phyloP scores from a whole-genome alignment of 1,140 invertebrate genomes.

The Bombus huntii region DNA sequence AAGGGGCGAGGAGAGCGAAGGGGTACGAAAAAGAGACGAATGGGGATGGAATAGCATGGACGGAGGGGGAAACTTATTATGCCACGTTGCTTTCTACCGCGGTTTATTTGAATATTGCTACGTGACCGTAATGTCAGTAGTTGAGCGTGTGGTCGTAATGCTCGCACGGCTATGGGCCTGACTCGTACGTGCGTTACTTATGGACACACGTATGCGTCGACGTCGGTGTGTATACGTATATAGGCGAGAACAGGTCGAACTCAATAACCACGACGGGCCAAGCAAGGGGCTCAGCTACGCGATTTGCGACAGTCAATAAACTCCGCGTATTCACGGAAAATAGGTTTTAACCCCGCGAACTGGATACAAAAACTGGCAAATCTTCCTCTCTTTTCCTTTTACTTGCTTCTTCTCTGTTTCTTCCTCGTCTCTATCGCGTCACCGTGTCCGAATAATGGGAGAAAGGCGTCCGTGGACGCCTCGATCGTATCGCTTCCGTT shows the following conservation, averaged over 20 bases:
- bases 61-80: constrained; percentile 38
- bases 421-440: neutral
- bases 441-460: neutral
- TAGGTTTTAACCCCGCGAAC: constrained; percentile 20
- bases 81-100: constrained; percentile 33
- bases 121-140: constrained; percentile 62
- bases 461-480: constrained; percentile 2
- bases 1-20: neutral
- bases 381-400: constrained; percentile 37
- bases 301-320: constrained; percentile 69
- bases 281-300: constrained; percentile 38
- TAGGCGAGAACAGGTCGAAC: constrained; percentile 38
- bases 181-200: constrained; percentile 36
- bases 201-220: neutral
- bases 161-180: constrained; percentile 30
- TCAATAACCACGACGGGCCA: constrained; percentile 61
- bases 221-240: neutral
- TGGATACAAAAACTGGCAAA: neutral
- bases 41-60: neutral
- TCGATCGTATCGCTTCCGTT: constrained; percentile 45
- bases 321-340: constrained; percentile 13
- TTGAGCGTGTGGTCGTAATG: constrained; percentile 14
- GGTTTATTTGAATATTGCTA: constrained; percentile 71
- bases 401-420: neutral
- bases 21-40: no score